phyloP scores from a whole-genome alignment of 2,888 invertebrate species.

The Omphaloscelis lunosa region DNA sequence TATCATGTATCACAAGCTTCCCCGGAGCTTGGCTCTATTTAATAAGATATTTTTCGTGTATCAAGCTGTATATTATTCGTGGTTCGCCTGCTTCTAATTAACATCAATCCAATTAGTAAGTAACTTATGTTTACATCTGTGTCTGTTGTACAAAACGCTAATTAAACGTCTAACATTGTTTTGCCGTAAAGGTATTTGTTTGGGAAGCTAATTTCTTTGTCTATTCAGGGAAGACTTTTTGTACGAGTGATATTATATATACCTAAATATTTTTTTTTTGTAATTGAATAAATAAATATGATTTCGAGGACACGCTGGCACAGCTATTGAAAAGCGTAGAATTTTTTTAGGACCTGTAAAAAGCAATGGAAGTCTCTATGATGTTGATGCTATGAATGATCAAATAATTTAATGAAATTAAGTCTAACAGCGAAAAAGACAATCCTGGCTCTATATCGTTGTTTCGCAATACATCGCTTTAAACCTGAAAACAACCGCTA shows the following conservation, averaged over 20 bases:
- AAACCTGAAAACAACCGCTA: neutral
- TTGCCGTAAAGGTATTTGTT: conserved; percentile 1
- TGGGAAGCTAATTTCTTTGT: conserved; percentile 28
- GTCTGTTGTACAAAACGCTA: conserved; percentile 37
- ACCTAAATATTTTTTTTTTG: neutral
- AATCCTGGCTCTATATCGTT: neutral
- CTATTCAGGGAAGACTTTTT: conserved; percentile 13
- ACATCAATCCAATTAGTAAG: conserved; percentile 56
- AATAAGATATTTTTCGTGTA: conserved; percentile 2
- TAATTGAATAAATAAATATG: neutral
- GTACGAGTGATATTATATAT: neutral
- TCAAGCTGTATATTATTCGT: conserved; percentile 16
- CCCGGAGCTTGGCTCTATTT: no score
- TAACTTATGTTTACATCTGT: conserved; percentile 14
- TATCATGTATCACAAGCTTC: no score
- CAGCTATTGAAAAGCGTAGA: neutral
- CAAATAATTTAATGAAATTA: neutral
- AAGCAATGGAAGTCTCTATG: neutral
- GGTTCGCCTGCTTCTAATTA: conserved; percentile 44
- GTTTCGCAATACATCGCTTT: neutral
- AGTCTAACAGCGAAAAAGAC: neutral
- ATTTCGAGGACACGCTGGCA: neutral
- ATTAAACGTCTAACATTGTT: conserved; percentile 45
- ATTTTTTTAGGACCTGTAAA: neutral
- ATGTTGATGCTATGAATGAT: neutral